Evolutionary conservation across 2,888 invertebrate species (phyloP), one percentile per base, ranked within the genome.

Genomic region (Trachelus troglodyta): DNA sequence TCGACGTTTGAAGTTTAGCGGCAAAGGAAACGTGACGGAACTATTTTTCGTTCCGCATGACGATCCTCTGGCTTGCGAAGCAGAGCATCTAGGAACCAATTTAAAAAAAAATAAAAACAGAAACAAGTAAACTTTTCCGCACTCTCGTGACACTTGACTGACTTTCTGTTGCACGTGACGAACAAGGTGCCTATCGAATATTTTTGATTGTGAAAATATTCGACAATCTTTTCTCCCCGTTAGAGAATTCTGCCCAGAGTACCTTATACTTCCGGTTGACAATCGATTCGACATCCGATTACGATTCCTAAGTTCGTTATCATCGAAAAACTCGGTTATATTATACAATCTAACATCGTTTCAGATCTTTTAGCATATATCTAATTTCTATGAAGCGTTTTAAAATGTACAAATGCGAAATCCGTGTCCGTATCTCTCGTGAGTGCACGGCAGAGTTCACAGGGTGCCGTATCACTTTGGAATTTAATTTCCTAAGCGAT

Each of bases 361-460:
- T 79, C 81, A 83, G 82, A 82, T 83, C 78, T 82, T 56, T 82
- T 76, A 81, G 83, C 77, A 69, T 78, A 76, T 76, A 76, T 76
- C 81, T 81, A 84, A 81, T 77, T 76, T 81, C 83, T 85, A 85
- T 77, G 75, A 85, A 85, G 85, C 83, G 78, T 81, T 82, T 85
- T 81, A 78, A 80, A 85, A 83, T 83, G 78, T 84, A 81, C 80
- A 85, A 78, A 56, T 56, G 23, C 23, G 56, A 23, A 9, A 23
- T 56, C 56, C 56, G 56, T 23, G 37, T 12, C 23, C 1, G 40
- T 56, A 23, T 56, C 56, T 56, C 56, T 23, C 23, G 56, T 23
- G 23, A 56, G 56, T 0, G 6, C 56, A 23, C 56, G 56, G 56
- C 56, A 23, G 23, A 56, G 56, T 56, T 23, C 56, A 56, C 56